Percentiles rank a stretch among this genome's conserved stretches.
Conservation (phyloP, 1,140 invertebrate genomes). For the Prorops nasuta region DNA sequence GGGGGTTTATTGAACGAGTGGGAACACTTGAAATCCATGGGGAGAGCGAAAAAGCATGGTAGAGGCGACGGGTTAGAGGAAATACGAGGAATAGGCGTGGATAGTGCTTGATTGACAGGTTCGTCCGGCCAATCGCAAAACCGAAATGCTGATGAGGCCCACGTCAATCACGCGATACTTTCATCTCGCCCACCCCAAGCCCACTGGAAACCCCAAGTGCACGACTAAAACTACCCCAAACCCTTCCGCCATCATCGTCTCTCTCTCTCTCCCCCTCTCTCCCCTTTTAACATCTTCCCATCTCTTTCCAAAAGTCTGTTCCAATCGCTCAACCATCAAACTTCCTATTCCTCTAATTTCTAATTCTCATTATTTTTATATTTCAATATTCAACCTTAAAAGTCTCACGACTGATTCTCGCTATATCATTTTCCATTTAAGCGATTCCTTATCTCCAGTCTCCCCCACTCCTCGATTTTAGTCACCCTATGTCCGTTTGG, state of each 20-base stretch:
- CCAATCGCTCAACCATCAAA: slow-evolving; percentile 19
- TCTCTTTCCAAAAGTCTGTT: slow-evolving; percentile 4
- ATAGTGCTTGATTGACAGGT: slow-evolving; percentile 55
- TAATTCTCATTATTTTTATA: too few relatives aligned
- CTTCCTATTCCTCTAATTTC: too few relatives aligned
- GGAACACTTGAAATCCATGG: not conserved
- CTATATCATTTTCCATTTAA: too few relatives aligned
- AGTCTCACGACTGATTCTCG: not conserved
- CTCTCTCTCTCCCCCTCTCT: slow-evolving; percentile 6
- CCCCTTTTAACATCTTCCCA: slow-evolving; percentile 12
- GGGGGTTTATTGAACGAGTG: too few relatives aligned
- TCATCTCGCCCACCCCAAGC: slow-evolving; percentile 25
- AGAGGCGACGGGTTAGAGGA: not conserved
- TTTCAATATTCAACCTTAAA: too few relatives aligned
- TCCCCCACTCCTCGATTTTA: slow-evolving; percentile 43
- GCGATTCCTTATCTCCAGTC: too few relatives aligned
- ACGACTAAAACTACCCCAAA: slow-evolving; percentile 33
- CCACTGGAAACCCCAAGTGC: slow-evolving; percentile 40
- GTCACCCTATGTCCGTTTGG: slow-evolving; percentile 42
- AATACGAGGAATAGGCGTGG: slow-evolving; percentile 45
- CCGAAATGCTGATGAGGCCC: slow-evolving; percentile 57
- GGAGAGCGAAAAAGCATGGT: not conserved
- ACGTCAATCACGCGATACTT: slow-evolving; percentile 53
- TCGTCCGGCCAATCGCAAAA: slow-evolving; percentile 54
- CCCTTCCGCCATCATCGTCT: slow-evolving; percentile 14